Percentiles rank a stretch among this genome's conserved stretches.
Evolutionary conservation across 2,113 vertebrate species (phyloP).

Genomic region (Cranoglanis bouderius): DNA sequence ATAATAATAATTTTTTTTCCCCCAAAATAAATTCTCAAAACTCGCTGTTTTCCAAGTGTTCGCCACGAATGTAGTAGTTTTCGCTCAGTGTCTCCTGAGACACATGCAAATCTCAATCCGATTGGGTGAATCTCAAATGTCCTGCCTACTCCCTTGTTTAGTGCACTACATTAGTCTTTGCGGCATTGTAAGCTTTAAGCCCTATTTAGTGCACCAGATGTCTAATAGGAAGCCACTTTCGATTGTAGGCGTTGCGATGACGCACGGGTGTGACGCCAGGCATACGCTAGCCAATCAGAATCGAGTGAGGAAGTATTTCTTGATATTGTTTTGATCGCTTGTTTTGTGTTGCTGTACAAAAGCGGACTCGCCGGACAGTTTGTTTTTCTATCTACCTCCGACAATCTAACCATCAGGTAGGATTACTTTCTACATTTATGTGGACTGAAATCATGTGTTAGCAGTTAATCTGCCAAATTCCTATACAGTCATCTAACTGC

Average conservation of each 20-base stretch:
- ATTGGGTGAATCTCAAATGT: neutral
- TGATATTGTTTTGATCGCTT: neutral
- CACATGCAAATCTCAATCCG: neutral
- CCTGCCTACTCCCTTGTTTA: neutral
- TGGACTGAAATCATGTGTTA: neutral
- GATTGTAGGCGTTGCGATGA: conserved; percentile 1
- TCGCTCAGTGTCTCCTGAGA: neutral
- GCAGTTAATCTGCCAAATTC: neutral
- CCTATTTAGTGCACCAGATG: neutral
- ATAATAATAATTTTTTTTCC: too few relatives aligned
- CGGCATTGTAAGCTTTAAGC: neutral
- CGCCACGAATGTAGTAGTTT: neutral
- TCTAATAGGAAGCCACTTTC: neutral
- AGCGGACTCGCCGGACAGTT: neutral
- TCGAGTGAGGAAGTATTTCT: neutral
- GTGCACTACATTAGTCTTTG: neutral
- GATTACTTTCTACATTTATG: neutral
- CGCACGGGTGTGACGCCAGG: neutral
- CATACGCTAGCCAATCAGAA: neutral
- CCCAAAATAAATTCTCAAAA: neutral
- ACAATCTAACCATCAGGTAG: neutral
- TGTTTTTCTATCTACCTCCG: neutral
- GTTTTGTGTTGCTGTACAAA: neutral
- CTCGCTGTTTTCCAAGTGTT: neutral
- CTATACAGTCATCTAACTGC: neutral